These are phyloP conservation scores for Hymenochirus boettgeri DNA, from an alignment of 2,113 vertebrate genomes.

Conservation along the genomic window DNA sequence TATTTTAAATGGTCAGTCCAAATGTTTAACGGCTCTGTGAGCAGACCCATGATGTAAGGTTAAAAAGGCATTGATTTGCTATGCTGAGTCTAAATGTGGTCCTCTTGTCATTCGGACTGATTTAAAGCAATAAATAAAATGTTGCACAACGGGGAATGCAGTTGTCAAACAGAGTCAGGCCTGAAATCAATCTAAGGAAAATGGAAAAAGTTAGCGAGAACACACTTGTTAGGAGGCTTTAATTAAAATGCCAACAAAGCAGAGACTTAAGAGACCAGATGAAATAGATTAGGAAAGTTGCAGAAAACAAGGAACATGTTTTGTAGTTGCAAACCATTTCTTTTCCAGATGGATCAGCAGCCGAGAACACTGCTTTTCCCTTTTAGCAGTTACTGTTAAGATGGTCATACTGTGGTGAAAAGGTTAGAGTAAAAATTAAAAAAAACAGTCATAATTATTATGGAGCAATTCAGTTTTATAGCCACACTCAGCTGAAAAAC, in stretches of 20 bases:
- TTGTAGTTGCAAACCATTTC: slow-evolving; percentile 8
- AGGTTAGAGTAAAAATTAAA: too few species aligned
- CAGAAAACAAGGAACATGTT: slow-evolving; percentile 16
- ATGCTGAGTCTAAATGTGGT: neutral
- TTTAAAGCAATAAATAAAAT: slow-evolving; percentile 32
- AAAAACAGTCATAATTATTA: too few species aligned
- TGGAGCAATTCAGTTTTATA: too few species aligned
- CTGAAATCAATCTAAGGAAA: slow-evolving; percentile 37
- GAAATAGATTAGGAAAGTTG: slow-evolving; percentile 34
- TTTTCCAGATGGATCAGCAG: neutral
- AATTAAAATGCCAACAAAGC: slow-evolving; percentile 39
- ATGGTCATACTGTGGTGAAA: too few species aligned
- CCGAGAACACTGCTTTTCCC: too few species aligned
- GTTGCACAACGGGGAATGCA: slow-evolving; percentile 17
- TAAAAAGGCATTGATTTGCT: slow-evolving; percentile 19
- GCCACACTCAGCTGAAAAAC: too few species aligned
- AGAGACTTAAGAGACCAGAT: slow-evolving; percentile 20
- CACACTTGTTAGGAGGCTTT: slow-evolving; percentile 41
- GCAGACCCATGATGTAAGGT: too few species aligned
- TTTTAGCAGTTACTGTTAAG: too few species aligned
- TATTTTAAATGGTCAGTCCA: too few species aligned
- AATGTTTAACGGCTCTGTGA: too few species aligned
- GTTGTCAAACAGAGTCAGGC: slow-evolving; percentile 37
- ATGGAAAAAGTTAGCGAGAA: slow-evolving; percentile 35
- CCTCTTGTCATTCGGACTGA: neutral